Percentiles rank a stretch among this genome's conserved stretches.
Evolutionary conservation across 1,140 invertebrate species (phyloP).

Genomic region (Octopus bimaculoides): DNA sequence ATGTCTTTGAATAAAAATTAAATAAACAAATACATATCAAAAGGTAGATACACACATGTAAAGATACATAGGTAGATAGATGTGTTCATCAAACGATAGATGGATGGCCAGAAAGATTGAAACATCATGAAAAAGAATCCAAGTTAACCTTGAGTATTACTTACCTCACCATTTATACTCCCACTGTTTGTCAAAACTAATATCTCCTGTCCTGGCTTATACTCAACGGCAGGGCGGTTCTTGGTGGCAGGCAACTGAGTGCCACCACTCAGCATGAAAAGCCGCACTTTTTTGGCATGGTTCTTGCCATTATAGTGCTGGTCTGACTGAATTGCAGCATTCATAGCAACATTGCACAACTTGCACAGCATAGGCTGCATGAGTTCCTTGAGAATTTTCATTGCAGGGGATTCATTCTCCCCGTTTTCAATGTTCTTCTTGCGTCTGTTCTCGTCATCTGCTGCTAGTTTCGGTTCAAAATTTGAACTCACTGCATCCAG

Average conservation of each 20-base stretch:
- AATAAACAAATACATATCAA: no score
- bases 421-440: constrained; percentile 13
- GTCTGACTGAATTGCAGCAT: constrained; percentile 31
- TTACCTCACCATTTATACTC: neutral
- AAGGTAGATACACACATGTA: no score
- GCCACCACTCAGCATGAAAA: constrained; percentile 23
- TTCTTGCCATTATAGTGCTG: constrained; percentile 44
- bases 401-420: neutral
- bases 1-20: no score
- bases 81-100: no score
- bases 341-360: constrained; percentile 36
- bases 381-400: constrained; percentile 29
- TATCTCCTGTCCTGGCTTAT: constrained; percentile 1
- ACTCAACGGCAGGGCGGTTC: constrained; percentile 8
- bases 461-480: no score
- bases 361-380: constrained; percentile 40
- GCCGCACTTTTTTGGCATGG: constrained; percentile 38
- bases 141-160: neutral
- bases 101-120: no score
- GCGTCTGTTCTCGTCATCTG: neutral
- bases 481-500: no score
- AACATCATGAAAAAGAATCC: no score
- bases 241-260: constrained; percentile 6
- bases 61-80: no score
- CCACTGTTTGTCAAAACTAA: neutral